phyloP scores from a whole-genome alignment of 2,113 vertebrate species.

The Spea bombifrons region DNA sequence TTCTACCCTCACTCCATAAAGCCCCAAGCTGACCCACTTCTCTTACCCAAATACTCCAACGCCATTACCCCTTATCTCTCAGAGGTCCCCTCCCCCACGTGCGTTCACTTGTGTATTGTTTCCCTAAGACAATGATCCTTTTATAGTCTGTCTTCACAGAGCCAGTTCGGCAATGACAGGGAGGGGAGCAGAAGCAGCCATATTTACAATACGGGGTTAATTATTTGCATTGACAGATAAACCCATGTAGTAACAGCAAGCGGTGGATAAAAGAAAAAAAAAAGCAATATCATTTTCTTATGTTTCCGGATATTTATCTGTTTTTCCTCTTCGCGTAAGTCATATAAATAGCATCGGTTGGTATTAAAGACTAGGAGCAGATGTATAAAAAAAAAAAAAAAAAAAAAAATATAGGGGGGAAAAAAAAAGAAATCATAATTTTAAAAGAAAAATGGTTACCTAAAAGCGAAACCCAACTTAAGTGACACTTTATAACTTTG shows the following conservation, averaged over 20 bases:
- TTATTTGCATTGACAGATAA: slow-evolving; percentile 24
- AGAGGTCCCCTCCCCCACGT: slow-evolving; percentile 7
- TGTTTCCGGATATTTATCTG: neutral
- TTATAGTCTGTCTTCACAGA: slow-evolving; percentile 29
- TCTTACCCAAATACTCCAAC: slow-evolving; percentile 1
- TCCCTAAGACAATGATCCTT: slow-evolving; percentile 32
- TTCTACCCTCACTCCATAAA: neutral
- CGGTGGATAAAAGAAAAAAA: slow-evolving; percentile 4
- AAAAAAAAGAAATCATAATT: neutral
- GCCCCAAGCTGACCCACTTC: slow-evolving; percentile 27
- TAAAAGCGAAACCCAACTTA: no score
- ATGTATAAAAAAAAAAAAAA: neutral
- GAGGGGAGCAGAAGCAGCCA: slow-evolving; percentile 9
- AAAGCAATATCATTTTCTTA: neutral
- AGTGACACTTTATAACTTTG: no score
- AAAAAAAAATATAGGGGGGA: neutral
- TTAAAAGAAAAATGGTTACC: no score
- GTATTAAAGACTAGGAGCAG: neutral
- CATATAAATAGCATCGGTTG: neutral
- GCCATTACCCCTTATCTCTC: slow-evolving; percentile 20
- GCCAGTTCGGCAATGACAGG: slow-evolving; percentile 15
- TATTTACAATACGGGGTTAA: slow-evolving; percentile 29
- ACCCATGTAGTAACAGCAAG: slow-evolving; percentile 2
- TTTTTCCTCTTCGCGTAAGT: neutral
- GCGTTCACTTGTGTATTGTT: slow-evolving; percentile 24